Percentiles rank a stretch among this genome's conserved stretches.
Evolutionary conservation across 2,888 invertebrate species (phyloP).

Genomic region (Pollenia griseotomentosa): DNA sequence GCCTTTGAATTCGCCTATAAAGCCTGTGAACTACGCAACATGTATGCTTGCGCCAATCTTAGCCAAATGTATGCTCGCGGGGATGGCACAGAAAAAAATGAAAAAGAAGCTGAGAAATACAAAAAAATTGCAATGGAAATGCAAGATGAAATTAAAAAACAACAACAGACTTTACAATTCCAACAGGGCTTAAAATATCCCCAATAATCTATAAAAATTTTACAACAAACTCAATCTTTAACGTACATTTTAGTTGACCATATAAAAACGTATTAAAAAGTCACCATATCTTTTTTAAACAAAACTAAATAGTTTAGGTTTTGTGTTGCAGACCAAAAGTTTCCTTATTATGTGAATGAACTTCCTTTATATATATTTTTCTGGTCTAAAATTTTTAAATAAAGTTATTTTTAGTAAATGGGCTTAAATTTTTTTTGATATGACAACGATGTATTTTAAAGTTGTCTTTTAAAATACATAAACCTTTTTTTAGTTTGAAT

Average conservation of each 20-base stretch:
- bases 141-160: slow-evolving; percentile 87
- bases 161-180: slow-evolving; percentile 85
- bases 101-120: slow-evolving; percentile 89
- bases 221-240: neutral
- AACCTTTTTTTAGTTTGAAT: slow-evolving; percentile 26
- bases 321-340: neutral
- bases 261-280: neutral
- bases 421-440: neutral
- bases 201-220: slow-evolving; percentile 30
- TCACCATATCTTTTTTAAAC: neutral
- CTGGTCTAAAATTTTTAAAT: neutral
- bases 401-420: too few species aligned
- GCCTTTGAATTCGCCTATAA: slow-evolving; percentile 91
- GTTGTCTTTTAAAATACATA: slow-evolving; percentile 23
- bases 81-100: slow-evolving; percentile 91
- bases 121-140: slow-evolving; percentile 89
- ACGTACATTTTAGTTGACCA: neutral
- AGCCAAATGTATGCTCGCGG: slow-evolving; percentile 94
- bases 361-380: slow-evolving; percentile 20
- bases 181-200: slow-evolving; percentile 85
- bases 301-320: neutral
- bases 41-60: slow-evolving; percentile 95
- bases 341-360: slow-evolving; percentile 24
- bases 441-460: neutral
- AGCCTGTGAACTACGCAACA: slow-evolving; percentile 93